Evolutionary conservation across 1,140 invertebrate species (phyloP), one percentile per base, ranked within the genome.

Genomic region (Meloidogyne exigua): DNA sequence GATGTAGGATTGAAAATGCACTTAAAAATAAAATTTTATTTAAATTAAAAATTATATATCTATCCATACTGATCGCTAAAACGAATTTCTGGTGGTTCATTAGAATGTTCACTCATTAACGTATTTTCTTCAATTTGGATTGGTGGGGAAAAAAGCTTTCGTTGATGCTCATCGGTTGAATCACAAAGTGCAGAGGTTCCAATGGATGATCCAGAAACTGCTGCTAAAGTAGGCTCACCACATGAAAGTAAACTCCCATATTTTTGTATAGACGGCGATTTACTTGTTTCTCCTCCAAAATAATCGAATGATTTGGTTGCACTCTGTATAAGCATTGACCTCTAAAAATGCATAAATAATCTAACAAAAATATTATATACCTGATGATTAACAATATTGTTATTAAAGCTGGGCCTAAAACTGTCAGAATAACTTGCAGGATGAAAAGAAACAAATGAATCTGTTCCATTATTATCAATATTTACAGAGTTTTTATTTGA

Each of bases 21-120:
- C 72, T 73, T 7, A 32, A 65, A 25, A 63, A 23, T 5, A 21
- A n/a, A 10, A 7, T 64, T 23, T 18, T 25, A 13, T 9, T 32
- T 21, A 36, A 25, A 18, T 68, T 4, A 39, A 68, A 42, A 68
- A 62, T 64, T 10, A 28, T 23, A 63, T 28, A 11, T 65, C 10
- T 72, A 21, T 11, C n/a, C 64, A 62, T n/a, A 65, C 49, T 65
- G 39, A n/a, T 42, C 66, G 10, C 23, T 39, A 57, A 42, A 36
- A 65, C 72, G 72, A 23, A 73, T 42, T 23, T 73, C 72, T 23
- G 28, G 23, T 7, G 72, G 72, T 36, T 73, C 72, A 64, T 73
- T 73, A 13, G 72, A 73, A 36, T 73, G 57, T 36, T 65, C 49
- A 26, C 72, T 73, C 72, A 73, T 73, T n/a, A 73, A 36, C 11